Evolutionary conservation across 2,113 vertebrate species (phyloP).

Genomic region (Theristicus caerulescens): DNA sequence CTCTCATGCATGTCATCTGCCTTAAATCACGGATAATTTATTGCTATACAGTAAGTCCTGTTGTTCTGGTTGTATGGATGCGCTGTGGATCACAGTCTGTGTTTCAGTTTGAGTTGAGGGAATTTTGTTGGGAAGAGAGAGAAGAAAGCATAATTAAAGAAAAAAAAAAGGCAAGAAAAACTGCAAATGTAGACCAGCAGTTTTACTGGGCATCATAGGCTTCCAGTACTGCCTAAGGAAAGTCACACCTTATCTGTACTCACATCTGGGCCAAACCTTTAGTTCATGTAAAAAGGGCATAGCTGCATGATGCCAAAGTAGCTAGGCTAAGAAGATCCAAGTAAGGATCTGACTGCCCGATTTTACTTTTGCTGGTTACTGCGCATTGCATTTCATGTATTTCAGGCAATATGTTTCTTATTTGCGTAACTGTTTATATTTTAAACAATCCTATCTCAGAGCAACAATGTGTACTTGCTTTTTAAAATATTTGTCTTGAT

Average conservation of each 20-base stretch:
- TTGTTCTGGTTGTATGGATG: neutral
- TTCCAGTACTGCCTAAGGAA: neutral
- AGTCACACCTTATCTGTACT: neutral
- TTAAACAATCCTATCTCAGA: constrained; percentile 75
- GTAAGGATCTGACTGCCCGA: neutral
- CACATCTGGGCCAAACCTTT: neutral
- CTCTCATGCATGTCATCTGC: neutral
- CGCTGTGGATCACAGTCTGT: neutral
- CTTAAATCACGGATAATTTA: neutral
- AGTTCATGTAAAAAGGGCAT: neutral
- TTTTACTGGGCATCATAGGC: neutral
- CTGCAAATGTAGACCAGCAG: neutral
- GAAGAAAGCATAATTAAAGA: neutral
- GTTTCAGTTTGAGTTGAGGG: neutral
- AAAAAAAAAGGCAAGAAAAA: neutral
- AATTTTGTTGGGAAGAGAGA: neutral
- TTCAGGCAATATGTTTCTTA: constrained; percentile 76
- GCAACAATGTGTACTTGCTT: constrained; percentile 73
- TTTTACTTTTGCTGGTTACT: constrained; percentile 54
- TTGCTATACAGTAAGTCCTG: neutral
- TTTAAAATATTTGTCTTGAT: constrained; percentile 79
- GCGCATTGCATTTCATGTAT: constrained; percentile 58
- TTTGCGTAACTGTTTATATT: constrained; percentile 76
- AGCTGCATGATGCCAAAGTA: neutral
- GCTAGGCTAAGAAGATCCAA: neutral